Percentiles rank a stretch among this genome's conserved stretches.
Conservation (phyloP, 2,797 vertebrate species). For the Geotrypetes seraphini region DNA sequence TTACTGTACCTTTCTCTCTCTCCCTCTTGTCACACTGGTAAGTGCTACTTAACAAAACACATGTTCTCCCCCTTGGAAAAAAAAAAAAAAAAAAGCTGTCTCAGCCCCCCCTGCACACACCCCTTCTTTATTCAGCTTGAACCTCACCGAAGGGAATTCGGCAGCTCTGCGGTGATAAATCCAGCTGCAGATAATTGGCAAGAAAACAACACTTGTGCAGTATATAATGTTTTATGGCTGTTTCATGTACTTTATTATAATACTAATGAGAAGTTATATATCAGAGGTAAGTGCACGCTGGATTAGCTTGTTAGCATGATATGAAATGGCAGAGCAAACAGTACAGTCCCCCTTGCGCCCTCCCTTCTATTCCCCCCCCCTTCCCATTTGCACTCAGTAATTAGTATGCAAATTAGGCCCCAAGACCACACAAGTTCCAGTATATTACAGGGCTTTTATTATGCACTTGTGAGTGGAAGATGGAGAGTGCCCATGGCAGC, state of each 20-base stretch:
- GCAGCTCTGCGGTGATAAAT: conserved; percentile 86
- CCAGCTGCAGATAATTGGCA: conserved; percentile 96
- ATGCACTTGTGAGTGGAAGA: conserved; percentile 85
- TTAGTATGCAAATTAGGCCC: conserved; percentile 99
- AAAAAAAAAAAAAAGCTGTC: conserved; percentile 50
- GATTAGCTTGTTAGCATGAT: conserved; percentile 99
- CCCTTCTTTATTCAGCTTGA: conserved; percentile 71
- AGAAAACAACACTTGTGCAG: conserved; percentile 99
- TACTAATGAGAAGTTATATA: conserved; percentile 95
- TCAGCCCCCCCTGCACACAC: conserved; percentile 30
- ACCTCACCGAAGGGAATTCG: conserved; percentile 80
- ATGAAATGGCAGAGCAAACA: conserved; percentile 78
- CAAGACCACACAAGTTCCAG: conserved; percentile 98
- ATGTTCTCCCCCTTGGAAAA: conserved; percentile 65
- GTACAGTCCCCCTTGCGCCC: conserved; percentile 52
- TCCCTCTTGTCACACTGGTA: conserved; percentile 54
- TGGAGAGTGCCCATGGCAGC: conserved; percentile 70
- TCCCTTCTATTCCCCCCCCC: conserved; percentile 34
- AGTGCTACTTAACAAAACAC: conserved; percentile 70
- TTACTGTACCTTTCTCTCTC: conserved; percentile 24
- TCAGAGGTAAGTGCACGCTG: conserved; percentile 73
- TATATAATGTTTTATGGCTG: conserved; percentile 99
- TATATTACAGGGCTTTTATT: conserved; percentile 99
- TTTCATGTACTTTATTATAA: conserved; percentile 98
- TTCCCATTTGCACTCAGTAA: conserved; percentile 99